phyloP scores from a whole-genome alignment of 2,797 vertebrate species.

The Acanthiza pusilla region DNA sequence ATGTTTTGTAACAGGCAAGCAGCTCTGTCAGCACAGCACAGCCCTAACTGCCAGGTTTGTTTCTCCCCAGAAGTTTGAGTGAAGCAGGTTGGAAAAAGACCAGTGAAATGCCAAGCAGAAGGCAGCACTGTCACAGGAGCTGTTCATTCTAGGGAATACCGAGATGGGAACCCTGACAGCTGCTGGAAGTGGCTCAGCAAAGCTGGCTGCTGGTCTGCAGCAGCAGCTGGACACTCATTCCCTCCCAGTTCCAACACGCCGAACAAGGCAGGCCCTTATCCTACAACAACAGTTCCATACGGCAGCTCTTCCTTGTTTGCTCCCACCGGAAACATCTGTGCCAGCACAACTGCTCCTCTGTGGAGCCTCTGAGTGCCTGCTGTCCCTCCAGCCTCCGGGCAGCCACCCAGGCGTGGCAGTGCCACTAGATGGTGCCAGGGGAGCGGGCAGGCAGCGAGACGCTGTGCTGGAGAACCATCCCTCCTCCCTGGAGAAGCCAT shows the following conservation, averaged over 20 bases:
- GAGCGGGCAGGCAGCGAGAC: background rate
- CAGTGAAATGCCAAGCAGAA: background rate
- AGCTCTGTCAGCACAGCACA: background rate
- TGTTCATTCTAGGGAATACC: background rate
- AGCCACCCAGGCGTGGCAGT: background rate
- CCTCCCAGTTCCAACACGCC: background rate
- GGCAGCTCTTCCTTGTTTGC: background rate
- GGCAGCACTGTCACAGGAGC: background rate
- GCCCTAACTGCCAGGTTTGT: background rate
- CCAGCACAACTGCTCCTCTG: background rate
- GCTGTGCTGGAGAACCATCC: background rate
- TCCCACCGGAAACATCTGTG: background rate
- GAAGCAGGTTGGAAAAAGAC: fast-evolving
- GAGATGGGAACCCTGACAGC: background rate
- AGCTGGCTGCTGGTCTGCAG: background rate
- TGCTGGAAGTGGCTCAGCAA: background rate
- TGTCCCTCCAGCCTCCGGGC: background rate
- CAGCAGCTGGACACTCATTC: background rate
- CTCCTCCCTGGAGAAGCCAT: background rate
- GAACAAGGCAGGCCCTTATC: background rate
- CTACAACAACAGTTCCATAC: background rate
- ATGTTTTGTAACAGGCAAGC: fast-evolving
- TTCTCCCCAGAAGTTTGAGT: background rate
- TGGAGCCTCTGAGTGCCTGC: background rate
- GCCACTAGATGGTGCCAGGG: constrained; percentile 60